Evolutionary conservation across 2,888 invertebrate species (phyloP).

Genomic region (Drosophila mulleri): DNA sequence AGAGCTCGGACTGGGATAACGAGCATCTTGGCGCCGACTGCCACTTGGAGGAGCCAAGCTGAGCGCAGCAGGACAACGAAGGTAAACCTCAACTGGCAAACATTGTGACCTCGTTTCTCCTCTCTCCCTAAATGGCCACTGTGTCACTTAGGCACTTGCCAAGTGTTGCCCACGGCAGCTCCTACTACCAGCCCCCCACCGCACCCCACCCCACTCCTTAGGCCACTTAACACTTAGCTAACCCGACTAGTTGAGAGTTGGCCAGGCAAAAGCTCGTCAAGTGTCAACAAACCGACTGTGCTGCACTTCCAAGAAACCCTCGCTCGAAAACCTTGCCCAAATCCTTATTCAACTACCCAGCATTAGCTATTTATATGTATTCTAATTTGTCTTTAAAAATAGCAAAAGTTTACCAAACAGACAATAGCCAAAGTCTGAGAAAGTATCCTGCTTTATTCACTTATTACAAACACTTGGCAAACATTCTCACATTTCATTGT

Average conservation of each 20-base stretch:
- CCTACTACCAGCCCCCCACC: not conserved
- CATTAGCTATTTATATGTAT: not conserved
- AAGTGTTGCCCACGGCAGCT: constrained; percentile 24
- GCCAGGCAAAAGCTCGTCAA: constrained; percentile 23
- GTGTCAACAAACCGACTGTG: constrained; percentile 20
- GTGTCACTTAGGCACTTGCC: constrained; percentile 36
- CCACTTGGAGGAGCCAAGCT: too few relatives aligned
- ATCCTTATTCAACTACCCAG: not conserved
- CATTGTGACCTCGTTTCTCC: constrained; percentile 49
- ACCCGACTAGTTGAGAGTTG: constrained; percentile 25
- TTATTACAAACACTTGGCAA: not conserved
- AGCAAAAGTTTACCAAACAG: not conserved
- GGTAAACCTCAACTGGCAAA: constrained; percentile 50
- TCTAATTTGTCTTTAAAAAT: not conserved
- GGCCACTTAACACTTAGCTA: constrained; percentile 46
- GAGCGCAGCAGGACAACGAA: not conserved
- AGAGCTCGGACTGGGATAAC: not conserved
- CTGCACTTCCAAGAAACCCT: constrained; percentile 6
- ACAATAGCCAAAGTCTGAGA: not conserved
- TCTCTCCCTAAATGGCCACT: constrained; percentile 44
- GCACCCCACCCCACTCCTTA: constrained; percentile 17
- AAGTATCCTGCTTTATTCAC: not conserved
- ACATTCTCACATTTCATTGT: not conserved
- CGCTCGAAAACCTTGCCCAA: not conserved
- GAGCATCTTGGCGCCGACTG: constrained; percentile 18